Evolutionary conservation across 1,140 invertebrate genomes (phyloP).

Genomic region (Atta colombica): DNA sequence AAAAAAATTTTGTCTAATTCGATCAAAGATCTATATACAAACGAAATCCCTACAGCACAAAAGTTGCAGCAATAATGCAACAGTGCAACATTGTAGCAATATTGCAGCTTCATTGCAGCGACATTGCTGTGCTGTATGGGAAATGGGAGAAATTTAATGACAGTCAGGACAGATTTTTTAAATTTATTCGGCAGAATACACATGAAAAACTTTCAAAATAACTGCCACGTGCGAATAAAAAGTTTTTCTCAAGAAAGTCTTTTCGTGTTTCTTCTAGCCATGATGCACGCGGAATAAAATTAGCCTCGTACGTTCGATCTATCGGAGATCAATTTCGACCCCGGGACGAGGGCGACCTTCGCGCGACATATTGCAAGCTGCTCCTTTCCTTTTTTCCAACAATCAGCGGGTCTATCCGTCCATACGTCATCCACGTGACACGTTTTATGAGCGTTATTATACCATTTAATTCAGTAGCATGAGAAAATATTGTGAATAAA

Average conservation of each 20-base stretch:
- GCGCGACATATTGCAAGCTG: constrained; percentile 24
- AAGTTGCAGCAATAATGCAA: too few species aligned
- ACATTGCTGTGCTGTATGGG: too few species aligned
- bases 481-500: constrained; percentile 24
- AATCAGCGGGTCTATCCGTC: not conserved
- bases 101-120: too few species aligned
- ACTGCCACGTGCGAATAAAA: constrained; percentile 30
- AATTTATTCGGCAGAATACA: constrained; percentile 53
- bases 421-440: constrained; percentile 29
- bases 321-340: constrained; percentile 62
- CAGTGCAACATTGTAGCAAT: too few species aligned
- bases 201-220: constrained; percentile 3
- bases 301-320: constrained; percentile 60
- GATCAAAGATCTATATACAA: not conserved
- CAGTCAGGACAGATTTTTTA: not conserved
- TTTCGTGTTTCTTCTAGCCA: constrained; percentile 40
- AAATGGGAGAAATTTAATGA: constrained; percentile 7
- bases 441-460: constrained; percentile 13
- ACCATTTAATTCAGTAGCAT: not conserved
- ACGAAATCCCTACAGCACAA: not conserved
- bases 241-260: constrained; percentile 42
- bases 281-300: constrained; percentile 35
- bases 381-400: constrained; percentile 23
- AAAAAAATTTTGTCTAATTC: not conserved
- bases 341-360: constrained; percentile 44